These are phyloP conservation scores for Bembecia ichneumoniformis DNA, from an alignment of 2,888 invertebrate species.

Conservation along the genomic window DNA sequence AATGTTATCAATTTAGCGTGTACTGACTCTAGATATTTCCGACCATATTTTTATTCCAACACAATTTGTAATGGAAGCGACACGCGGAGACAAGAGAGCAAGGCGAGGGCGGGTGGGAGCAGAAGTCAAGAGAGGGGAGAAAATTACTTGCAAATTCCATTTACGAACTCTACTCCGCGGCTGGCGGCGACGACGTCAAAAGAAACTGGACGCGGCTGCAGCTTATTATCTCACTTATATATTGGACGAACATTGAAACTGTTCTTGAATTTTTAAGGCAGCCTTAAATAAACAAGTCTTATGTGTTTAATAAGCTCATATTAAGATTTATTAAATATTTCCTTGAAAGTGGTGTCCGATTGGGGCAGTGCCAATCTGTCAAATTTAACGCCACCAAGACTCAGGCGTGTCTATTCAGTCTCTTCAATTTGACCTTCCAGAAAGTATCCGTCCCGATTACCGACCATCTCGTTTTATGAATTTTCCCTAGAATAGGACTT, in stretches of 20 bases:
- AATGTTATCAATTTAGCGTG: not conserved
- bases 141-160: slow-evolving; percentile 73
- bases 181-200: slow-evolving; percentile 28
- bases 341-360: too few relatives aligned
- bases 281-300: too few relatives aligned
- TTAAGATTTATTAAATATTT: too few relatives aligned
- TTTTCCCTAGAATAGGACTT: too few relatives aligned
- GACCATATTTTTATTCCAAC: slow-evolving; percentile 68
- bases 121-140: slow-evolving; percentile 31
- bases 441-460: too few relatives aligned
- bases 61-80: slow-evolving; percentile 72
- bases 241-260: not conserved
- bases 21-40: slow-evolving; percentile 35
- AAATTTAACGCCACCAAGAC: too few relatives aligned
- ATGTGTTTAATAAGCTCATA: too few relatives aligned
- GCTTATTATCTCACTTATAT: not conserved
- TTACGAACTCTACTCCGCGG: slow-evolving; percentile 50
- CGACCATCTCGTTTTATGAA: too few relatives aligned
- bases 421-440: too few relatives aligned
- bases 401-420: too few relatives aligned
- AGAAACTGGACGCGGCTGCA: slow-evolving; percentile 1
- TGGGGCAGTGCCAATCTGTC: too few relatives aligned
- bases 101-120: slow-evolving; percentile 31
- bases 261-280: too few relatives aligned
- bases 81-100: slow-evolving; percentile 69